Conservation (phyloP, 2,888 invertebrate genomes). For the Tetheella fluctuosa region DNA sequence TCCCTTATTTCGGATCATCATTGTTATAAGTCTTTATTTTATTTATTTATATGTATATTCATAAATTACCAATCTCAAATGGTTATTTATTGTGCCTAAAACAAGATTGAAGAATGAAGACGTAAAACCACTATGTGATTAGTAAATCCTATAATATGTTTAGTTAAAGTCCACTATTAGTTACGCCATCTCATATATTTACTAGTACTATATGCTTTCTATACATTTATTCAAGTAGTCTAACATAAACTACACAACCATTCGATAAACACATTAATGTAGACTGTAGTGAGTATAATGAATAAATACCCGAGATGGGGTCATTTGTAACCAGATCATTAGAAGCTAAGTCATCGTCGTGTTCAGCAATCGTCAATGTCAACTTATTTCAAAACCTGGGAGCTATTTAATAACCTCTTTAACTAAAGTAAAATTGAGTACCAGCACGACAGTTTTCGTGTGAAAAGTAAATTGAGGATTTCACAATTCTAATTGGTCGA, state of each 20-base stretch:
- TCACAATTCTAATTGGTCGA: background rate
- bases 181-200: too few species aligned
- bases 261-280: slow-evolving; percentile 12
- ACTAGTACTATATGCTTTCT: too few species aligned
- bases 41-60: too few species aligned
- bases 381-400: slow-evolving; percentile 7
- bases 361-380: slow-evolving; percentile 11
- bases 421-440: background rate
- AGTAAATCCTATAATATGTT: too few species aligned
- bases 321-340: slow-evolving; percentile 10
- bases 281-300: background rate
- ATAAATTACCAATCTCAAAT: too few species aligned
- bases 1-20: too few species aligned
- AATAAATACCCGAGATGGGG: slow-evolving; percentile 1
- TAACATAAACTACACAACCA: background rate
- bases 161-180: too few species aligned
- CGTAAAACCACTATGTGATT: too few species aligned
- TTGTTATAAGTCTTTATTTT: too few species aligned
- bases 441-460: background rate
- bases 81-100: too few species aligned
- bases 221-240: background rate
- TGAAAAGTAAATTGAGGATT: background rate
- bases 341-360: slow-evolving; percentile 7
- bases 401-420: background rate
- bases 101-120: too few species aligned